Conservation (phyloP, 2,113 vertebrate genomes). For the Stictonetta naevosa region DNA sequence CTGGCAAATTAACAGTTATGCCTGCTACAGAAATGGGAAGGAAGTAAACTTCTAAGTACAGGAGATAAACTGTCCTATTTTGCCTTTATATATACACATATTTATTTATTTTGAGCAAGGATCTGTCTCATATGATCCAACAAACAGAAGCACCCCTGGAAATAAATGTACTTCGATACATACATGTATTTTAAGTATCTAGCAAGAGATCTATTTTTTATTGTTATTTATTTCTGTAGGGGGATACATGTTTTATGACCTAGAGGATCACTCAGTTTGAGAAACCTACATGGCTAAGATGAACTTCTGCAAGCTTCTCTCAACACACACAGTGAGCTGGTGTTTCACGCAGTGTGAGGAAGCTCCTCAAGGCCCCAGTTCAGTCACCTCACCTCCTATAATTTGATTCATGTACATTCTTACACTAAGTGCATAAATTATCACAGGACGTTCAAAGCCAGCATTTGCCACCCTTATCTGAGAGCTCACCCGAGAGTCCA, state of each 20-base stretch:
- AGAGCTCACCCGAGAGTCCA: not conserved
- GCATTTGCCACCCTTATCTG: not conserved
- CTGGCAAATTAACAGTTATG: not conserved
- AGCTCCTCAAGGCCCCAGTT: not conserved
- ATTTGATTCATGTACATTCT: not conserved
- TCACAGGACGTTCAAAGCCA: not conserved
- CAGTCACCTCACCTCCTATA: rapidly evolving
- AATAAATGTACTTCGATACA: not conserved
- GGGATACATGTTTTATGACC: not conserved
- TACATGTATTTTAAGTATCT: not conserved
- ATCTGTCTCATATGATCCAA: not conserved
- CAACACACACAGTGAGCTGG: rapidly evolving
- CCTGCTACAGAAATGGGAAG: not conserved
- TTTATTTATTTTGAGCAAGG: not conserved
- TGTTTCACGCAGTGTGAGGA: not conserved
- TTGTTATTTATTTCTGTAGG: not conserved
- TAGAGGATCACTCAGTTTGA: not conserved
- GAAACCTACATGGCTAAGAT: not conserved
- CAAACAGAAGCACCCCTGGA: not conserved
- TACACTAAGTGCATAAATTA: not conserved
- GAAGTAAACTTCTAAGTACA: not conserved
- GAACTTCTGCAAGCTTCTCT: not conserved
- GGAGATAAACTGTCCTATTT: not conserved
- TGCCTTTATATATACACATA: too few species aligned
- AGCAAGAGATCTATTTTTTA: not conserved